Percentiles rank a stretch among this genome's conserved stretches.
Evolutionary conservation across 53 echinoderm and acorn worm species (phyloP).

Genomic region (Stichopus horrens): DNA sequence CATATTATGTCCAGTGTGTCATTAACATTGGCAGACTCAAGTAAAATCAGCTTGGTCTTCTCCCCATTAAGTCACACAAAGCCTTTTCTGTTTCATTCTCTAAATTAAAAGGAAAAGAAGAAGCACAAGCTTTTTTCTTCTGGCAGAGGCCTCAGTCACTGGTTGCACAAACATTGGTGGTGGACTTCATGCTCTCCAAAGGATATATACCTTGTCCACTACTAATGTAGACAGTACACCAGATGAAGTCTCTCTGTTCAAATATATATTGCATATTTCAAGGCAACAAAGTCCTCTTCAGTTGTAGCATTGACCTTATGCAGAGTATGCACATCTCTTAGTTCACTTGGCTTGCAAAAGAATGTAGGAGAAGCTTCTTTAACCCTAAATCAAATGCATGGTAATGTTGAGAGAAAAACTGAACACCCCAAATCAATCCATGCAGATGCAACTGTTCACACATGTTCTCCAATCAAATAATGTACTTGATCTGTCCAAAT

Average conservation of each 20-base stretch:
- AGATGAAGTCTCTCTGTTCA: not conserved
- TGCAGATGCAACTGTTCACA: not conserved
- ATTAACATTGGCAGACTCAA: not conserved
- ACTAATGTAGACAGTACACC: too few relatives aligned
- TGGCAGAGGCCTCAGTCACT: too few relatives aligned
- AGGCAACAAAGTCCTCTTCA: not conserved
- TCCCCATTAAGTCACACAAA: too few relatives aligned
- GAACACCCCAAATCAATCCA: not conserved
- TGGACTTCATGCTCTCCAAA: too few relatives aligned
- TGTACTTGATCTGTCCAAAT: not conserved
- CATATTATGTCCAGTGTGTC: not conserved
- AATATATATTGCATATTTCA: not conserved
- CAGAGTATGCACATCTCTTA: not conserved
- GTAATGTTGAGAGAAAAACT: not conserved
- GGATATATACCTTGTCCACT: too few relatives aligned
- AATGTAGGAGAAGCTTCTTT: not conserved
- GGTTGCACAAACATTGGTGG: too few relatives aligned
- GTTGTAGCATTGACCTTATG: not conserved
- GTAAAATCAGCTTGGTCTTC: not conserved
- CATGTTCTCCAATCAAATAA: not conserved
- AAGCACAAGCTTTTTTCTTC: too few relatives aligned
- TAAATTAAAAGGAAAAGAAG: too few relatives aligned
- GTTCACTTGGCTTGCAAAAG: not conserved
- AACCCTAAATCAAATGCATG: slow-evolving; percentile 7
- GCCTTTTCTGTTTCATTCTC: not conserved